Base-by-base conservation (phyloP, 2,888 invertebrate genomes). In the Machimus rusticus region DNA sequence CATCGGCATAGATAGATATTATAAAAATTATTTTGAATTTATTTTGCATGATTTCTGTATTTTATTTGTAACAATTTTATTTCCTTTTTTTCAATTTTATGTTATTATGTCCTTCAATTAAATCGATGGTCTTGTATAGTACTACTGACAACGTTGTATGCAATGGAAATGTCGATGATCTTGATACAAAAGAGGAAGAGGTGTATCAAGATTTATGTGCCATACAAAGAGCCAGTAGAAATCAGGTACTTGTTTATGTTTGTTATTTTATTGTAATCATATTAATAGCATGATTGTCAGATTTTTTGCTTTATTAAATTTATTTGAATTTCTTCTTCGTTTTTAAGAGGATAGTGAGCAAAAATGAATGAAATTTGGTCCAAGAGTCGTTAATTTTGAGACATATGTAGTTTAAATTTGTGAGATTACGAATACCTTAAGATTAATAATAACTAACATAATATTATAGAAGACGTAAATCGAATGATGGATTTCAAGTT, bases 171-270 rank as follows among this genome's bases (percentile, higher is more conserved):
- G 92, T 91, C 89, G 92, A 93, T 90, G 93, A 93, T 90, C 91
- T 91, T 89, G 92, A 93, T 90, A 91, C 92, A 89, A 95, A 95
- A 94, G 97, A 97, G 92, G 98, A 98, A 93, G 97, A 98, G 94
- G 97, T 98, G 93, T 98, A 98, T 94, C 98, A 98, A 94, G 98
- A 98, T 94, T 95, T 98, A 92, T 97, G 97, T 94, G 96, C 95
- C 90, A 95, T 96, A 91, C 94, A 94, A 93, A 93, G 93, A 90
- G 92, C 93, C 90, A 93, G 93, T 90, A 93, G 93, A 91, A 93
- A 93, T 91, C 93, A 93, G 92, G 93, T 93, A 92, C 91, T 89
- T 87, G 31, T 46, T 37, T 9, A 46, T 74, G 23, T 74, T 66
- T 5, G 37, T 74, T 43, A 57, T 43, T 55, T 81, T 6, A 55